These are phyloP conservation scores for Turritopsis rubra DNA, from an alignment of 30 jellyfish, hydroid and myxozoan genomes.

Conservation along the genomic window DNA sequence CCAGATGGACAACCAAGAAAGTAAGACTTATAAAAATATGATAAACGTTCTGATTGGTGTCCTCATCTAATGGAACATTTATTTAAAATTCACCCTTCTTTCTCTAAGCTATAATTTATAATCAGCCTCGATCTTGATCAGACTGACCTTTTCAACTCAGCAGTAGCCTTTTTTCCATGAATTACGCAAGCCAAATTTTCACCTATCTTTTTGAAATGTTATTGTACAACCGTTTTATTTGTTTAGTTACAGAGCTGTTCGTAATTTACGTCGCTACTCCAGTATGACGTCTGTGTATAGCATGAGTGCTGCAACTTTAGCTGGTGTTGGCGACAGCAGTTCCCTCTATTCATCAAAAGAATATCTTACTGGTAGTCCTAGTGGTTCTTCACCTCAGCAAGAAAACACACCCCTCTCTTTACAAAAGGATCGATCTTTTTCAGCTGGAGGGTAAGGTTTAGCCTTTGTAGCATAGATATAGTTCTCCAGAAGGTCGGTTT, in stretches of 20 bases:
- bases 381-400: not conserved
- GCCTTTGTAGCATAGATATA: no score
- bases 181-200: no score
- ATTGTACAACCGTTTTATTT: not conserved
- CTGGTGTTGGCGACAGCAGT: slow-evolving; percentile 14
- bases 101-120: not conserved
- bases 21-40: slow-evolving; percentile 37
- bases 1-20: slow-evolving; percentile 98
- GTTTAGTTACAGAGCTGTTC: slow-evolving; percentile 73
- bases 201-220: no score
- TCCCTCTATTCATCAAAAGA: slow-evolving; percentile 20
- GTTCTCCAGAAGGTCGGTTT: no score
- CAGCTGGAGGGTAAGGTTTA: not conserved
- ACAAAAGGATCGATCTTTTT: slow-evolving; percentile 1
- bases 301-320: slow-evolving; percentile 24
- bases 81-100: not conserved
- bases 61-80: no score
- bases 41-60: no score
- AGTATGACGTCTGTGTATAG: slow-evolving; percentile 95
- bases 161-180: no score
- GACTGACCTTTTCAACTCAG: no score
- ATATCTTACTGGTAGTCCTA: slow-evolving; percentile 17
- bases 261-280: slow-evolving; percentile 90
- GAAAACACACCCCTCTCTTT: not conserved
- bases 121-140: no score